These are phyloP conservation scores for Nebria salina DNA, from an alignment of 2,888 invertebrate genomes.

Conservation along the genomic window DNA sequence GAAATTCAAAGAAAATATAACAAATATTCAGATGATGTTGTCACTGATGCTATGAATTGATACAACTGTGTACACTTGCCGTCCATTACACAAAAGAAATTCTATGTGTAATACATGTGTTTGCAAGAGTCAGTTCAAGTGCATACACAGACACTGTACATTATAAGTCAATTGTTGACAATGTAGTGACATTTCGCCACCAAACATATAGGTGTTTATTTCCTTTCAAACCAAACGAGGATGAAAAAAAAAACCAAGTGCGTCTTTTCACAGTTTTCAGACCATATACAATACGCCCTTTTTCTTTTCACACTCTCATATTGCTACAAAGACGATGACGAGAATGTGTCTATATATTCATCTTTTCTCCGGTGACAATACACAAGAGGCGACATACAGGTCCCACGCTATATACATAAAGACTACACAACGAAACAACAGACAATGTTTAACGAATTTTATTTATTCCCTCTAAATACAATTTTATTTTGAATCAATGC, in stretches of 20 bases:
- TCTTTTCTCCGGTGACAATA: not conserved
- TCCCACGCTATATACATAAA: not conserved
- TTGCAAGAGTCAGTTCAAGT: conserved; percentile 1
- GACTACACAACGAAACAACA: not conserved
- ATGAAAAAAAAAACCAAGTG: not conserved
- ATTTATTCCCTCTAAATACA: no score
- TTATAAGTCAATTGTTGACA: conserved; percentile 44
- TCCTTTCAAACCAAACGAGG: conserved; percentile 22
- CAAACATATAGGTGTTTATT: conserved; percentile 43
- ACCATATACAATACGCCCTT: not conserved
- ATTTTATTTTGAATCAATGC: no score
- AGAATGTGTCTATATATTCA: not conserved
- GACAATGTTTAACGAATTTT: not conserved
- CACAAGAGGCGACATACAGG: not conserved
- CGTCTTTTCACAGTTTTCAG: conserved; percentile 1
- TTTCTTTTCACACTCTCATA: not conserved
- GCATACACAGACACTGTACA: not conserved
- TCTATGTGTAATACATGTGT: not conserved
- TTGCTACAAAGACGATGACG: not conserved
- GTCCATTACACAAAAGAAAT: not conserved
- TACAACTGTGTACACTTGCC: not conserved
- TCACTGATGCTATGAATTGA: not conserved
- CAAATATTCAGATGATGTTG: not conserved
- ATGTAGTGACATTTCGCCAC: conserved; percentile 42
- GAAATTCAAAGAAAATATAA: no score